Evolutionary conservation across 1,140 invertebrate genomes (phyloP).

Genomic region (Calycopis cecrops): DNA sequence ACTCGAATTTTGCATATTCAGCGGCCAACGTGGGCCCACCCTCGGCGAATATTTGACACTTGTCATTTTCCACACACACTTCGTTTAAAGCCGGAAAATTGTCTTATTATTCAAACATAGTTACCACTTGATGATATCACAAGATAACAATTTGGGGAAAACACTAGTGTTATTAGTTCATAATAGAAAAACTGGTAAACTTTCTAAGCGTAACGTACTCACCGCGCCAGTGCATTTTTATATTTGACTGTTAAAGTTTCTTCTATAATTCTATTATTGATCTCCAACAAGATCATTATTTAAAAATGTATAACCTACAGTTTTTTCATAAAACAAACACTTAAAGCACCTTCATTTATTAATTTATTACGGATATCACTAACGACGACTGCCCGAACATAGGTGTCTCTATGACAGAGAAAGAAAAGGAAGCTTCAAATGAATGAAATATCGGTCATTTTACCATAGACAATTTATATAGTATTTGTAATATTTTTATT

Average conservation of each 20-base stretch:
- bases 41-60: slow-evolving; percentile 61
- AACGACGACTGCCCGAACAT: slow-evolving; percentile 65
- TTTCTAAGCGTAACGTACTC: slow-evolving; percentile 78
- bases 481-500: no score
- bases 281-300: slow-evolving; percentile 98
- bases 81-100: slow-evolving; percentile 42
- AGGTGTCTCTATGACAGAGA: slow-evolving; percentile 61
- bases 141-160: slow-evolving; percentile 15
- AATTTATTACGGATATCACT: slow-evolving; percentile 63
- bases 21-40: slow-evolving; percentile 69
- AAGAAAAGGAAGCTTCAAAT: slow-evolving; percentile 62
- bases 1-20: slow-evolving; percentile 32
- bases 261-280: slow-evolving; percentile 98
- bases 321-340: slow-evolving; percentile 72
- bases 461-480: slow-evolving; percentile 33
- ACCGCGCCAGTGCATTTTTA: slow-evolving; percentile 95
- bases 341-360: slow-evolving; percentile 74
- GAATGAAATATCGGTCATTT: slow-evolving; percentile 59
- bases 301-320: slow-evolving; percentile 72
- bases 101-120: slow-evolving; percentile 2
- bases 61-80: slow-evolving; percentile 41
- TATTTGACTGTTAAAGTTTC: slow-evolving; percentile 96
- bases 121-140: neutral
- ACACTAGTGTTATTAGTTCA: slow-evolving; percentile 35
- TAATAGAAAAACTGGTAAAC: slow-evolving; percentile 54